phyloP scores from a whole-genome alignment of 2,797 vertebrate species.

The Leptoclinus maculatus region DNA sequence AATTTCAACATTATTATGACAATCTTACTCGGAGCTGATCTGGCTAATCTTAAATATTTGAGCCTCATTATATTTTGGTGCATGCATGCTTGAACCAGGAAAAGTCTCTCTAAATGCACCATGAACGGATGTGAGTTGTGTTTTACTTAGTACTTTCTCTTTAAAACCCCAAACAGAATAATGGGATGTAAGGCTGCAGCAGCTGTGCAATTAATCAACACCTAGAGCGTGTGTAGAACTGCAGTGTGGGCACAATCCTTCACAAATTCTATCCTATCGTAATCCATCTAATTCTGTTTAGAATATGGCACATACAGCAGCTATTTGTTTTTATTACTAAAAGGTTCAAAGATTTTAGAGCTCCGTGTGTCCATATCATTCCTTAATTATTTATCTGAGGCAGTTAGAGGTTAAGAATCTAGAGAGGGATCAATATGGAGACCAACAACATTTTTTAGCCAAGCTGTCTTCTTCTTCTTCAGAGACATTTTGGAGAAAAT shows the following conservation, averaged over 20 bases:
- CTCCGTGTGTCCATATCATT: neutral
- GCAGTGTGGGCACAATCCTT: constrained; percentile 35
- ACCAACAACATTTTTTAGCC: neutral
- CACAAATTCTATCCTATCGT: constrained; percentile 14
- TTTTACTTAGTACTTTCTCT: neutral
- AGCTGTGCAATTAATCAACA: constrained; percentile 38
- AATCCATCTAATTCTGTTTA: constrained; percentile 9
- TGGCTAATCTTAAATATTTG: neutral
- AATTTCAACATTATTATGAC: neutral
- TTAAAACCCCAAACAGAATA: neutral
- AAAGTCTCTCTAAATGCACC: neutral
- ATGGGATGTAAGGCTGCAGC: constrained; percentile 23
- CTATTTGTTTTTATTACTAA: constrained; percentile 8
- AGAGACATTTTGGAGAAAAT: constrained; percentile 6
- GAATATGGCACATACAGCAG: neutral
- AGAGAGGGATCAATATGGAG: constrained; percentile 1
- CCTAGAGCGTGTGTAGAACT: constrained; percentile 19
- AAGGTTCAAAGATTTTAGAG: neutral
- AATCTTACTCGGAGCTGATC: neutral
- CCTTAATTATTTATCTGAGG: constrained; percentile 12
- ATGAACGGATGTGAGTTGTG: neutral
- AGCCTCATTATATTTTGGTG: neutral
- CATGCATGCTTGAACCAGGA: neutral
- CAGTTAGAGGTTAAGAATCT: neutral
- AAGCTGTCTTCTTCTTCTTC: neutral